Evolutionary conservation across 30 jellyfish, hydroid and myxozoan genomes (phyloP).

Genomic region (Aurelia sp.): DNA sequence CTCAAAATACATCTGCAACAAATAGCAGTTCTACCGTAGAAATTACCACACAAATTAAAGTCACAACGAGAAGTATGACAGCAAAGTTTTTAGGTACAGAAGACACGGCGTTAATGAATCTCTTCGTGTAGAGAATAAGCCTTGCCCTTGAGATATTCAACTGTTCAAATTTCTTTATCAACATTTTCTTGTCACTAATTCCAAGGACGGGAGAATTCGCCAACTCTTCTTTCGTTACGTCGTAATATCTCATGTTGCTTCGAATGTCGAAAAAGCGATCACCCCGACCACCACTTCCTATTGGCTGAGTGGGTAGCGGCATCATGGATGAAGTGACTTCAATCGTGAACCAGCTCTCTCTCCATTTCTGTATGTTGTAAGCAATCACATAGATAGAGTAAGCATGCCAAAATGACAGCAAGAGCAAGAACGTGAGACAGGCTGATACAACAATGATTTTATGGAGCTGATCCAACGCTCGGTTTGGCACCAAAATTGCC

Average conservation of each 20-base stretch:
- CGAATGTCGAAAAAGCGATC: constrained; percentile 82
- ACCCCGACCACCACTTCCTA: constrained; percentile 66
- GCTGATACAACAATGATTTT: constrained; percentile 24
- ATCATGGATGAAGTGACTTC: constrained; percentile 50
- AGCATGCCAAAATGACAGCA: constrained; percentile 76
- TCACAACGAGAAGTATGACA: constrained; percentile 31
- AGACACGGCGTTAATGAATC: constrained; percentile 53
- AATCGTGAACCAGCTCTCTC: constrained; percentile 73
- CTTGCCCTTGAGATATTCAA: constrained; percentile 77
- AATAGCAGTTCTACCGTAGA: constrained; percentile 44
- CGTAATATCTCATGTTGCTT: constrained; percentile 73
- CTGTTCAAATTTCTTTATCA: constrained; percentile 10
- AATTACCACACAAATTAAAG: constrained; percentile 53
- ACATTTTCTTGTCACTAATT: constrained; percentile 20
- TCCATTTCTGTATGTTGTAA: constrained; percentile 63
- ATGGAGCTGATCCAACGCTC: not conserved
- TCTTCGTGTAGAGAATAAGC: constrained; percentile 71
- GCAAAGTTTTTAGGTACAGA: constrained; percentile 68
- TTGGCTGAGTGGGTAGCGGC: constrained; percentile 40
- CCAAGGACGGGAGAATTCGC: constrained; percentile 68
- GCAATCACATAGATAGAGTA: constrained; percentile 50
- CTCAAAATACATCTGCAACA: not conserved
- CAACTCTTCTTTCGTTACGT: constrained; percentile 74
- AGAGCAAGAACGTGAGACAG: constrained; percentile 43
- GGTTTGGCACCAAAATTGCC: constrained; percentile 67